Evolutionary conservation across 2,113 vertebrate genomes (phyloP).

Genomic region (Malurus elegans): DNA sequence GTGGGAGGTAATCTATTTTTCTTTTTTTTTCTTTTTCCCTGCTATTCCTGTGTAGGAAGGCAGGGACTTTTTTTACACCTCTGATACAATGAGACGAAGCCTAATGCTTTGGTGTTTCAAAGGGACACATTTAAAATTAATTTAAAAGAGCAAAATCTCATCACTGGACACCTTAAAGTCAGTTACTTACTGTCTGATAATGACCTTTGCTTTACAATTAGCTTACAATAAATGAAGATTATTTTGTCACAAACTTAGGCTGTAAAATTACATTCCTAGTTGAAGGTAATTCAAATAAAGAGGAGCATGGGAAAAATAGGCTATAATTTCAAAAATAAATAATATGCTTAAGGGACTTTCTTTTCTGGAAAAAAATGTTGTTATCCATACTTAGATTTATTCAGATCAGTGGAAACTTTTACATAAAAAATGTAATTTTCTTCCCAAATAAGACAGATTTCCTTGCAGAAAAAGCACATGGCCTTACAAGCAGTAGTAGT

Average conservation of each 20-base stretch:
- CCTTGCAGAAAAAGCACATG: not conserved
- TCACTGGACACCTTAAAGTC: not conserved
- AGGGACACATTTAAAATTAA: not conserved
- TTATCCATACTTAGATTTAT: not conserved
- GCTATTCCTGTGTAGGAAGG: not conserved
- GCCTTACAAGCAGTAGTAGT: not conserved
- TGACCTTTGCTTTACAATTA: not conserved
- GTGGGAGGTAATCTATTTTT: not conserved
- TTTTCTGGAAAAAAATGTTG: not conserved
- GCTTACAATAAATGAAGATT: not conserved
- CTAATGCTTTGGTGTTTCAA: not conserved
- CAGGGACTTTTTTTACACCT: not conserved
- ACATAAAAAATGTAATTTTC: not conserved
- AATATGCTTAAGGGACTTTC: not conserved
- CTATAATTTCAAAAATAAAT: not conserved
- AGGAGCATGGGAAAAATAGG: rapidly evolving
- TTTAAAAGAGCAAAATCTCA: not conserved
- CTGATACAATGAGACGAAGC: not conserved
- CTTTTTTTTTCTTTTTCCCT: not conserved
- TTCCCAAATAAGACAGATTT: not conserved
- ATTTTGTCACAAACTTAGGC: not conserved
- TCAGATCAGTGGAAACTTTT: not conserved
- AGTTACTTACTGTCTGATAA: not conserved
- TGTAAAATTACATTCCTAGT: not conserved
- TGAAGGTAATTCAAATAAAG: not conserved